Evolutionary conservation across 2,888 invertebrate genomes (phyloP), one percentile per base, ranked within the genome.

Genomic region (Listrodromus nycthemerus): DNA sequence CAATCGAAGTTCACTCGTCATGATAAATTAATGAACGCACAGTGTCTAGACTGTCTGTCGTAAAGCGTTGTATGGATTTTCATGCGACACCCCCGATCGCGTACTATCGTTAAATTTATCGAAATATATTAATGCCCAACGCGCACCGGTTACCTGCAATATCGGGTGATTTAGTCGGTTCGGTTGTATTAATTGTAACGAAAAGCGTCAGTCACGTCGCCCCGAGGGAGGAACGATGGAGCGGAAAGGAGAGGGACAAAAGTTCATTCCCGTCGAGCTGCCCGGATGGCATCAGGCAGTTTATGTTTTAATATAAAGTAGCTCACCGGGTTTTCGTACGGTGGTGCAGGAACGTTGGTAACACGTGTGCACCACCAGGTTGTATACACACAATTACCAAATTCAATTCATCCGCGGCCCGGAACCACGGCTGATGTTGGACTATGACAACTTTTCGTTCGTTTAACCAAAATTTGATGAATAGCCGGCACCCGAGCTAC

Each of bases 161-260:
- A 73, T 55, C 30, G 67, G 61, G 50, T 67, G 37, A 67, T 82
- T 82, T 73, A 30, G 55, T 24, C 55, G 24, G 27, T 30, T 50
- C 27, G 41, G 41, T 24, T 73, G 67, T 61, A 82, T 82, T 82
- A 77, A 77, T 82, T 71, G 48, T 21, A 82, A 78, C 61, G 61
- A 63, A 71, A 66, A 61, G 61, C 77, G 48, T 77, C 73, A 71
- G 45, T 76, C 80, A 50, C 65, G 50, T 27, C 37, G 65, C 50
- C 33, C 61, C 71, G 21, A 27, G 30, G 67, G 74, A 19, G 61
- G 50, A 21, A 33, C 48, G 55, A 24, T 16, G 61, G 45, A 61
- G n/a, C 41, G 45, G 67, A 24, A 55, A 55, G 24, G 21, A 55
- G 55, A 55, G 13, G 24, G 55, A 24, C 8, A 24, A 55, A 55